phyloP scores from a whole-genome alignment of 2,888 invertebrate species.

The Itoplectis maculator region DNA sequence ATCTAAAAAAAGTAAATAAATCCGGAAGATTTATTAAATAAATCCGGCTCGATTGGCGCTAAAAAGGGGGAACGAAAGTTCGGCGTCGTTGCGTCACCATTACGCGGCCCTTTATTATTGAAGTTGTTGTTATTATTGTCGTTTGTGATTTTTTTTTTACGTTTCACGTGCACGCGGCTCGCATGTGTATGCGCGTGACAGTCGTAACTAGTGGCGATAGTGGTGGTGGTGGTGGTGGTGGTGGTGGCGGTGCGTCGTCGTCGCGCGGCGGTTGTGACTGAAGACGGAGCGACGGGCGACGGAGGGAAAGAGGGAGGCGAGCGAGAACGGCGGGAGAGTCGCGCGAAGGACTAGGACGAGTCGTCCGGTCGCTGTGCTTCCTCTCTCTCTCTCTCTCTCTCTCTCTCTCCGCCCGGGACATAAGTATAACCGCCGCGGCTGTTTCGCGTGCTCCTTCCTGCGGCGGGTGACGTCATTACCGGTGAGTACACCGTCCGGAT shows the following conservation, averaged over 20 bases:
- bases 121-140: too few species aligned
- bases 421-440: conserved; percentile 71
- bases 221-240: conserved; percentile 53
- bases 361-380: conserved; percentile 73
- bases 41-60: background rate
- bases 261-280: conserved; percentile 50
- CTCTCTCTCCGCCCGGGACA: conserved; percentile 70
- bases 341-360: conserved; percentile 56
- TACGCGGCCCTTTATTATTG: too few species aligned
- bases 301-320: conserved; percentile 66
- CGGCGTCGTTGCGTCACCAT: conserved; percentile 9
- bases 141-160: too few species aligned
- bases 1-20: conserved; percentile 11
- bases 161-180: conserved; percentile 63
- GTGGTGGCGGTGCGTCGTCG: conserved; percentile 55
- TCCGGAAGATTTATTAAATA: too few species aligned
- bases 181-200: conserved; percentile 65
- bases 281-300: conserved; percentile 66
- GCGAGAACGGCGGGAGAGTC: too few species aligned
- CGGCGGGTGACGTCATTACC: conserved; percentile 82
- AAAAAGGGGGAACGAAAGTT: background rate
- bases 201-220: conserved; percentile 46
- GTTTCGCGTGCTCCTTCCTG: conserved; percentile 75
- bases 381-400: too few species aligned
- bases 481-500: conserved; percentile 75